A percentile compares a stretch with the other conserved stretches of the same genome.
Conservation (phyloP, 2,888 invertebrate genomes). For the Lamellibrachia satsuma region DNA sequence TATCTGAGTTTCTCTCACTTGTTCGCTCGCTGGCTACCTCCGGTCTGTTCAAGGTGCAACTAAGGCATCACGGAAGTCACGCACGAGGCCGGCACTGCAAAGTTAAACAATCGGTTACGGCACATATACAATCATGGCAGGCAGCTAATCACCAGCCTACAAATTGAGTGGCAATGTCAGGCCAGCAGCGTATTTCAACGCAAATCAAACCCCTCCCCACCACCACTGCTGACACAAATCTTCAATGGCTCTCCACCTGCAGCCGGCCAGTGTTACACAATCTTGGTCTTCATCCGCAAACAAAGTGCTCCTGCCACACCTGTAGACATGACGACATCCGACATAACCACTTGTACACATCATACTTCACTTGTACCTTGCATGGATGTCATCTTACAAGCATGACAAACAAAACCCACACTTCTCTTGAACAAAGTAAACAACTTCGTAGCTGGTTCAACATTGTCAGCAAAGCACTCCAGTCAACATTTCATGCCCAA, state of each 20-base stretch:
- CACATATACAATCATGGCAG: neutral
- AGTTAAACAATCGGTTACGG: slow-evolving; percentile 17
- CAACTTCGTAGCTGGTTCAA: neutral
- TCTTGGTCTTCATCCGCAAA: neutral
- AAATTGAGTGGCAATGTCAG: neutral
- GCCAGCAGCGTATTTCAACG: neutral
- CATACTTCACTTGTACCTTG: neutral
- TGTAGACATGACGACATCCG: neutral
- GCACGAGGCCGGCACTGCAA: neutral
- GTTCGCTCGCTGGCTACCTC: neutral
- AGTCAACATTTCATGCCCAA: neutral
- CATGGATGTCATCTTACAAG: neutral
- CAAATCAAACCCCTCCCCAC: neutral
- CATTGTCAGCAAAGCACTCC: neutral
- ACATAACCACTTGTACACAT: neutral
- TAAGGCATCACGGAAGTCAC: neutral
- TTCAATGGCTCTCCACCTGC: neutral
- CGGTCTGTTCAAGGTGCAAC: neutral
- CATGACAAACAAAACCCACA: neutral
- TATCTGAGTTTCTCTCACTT: neutral
- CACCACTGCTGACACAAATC: neutral
- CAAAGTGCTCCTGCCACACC: neutral
- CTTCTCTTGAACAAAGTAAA: neutral
- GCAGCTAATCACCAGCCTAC: neutral
- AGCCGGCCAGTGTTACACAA: neutral